Percentiles rank a stretch among this genome's conserved stretches.
phyloP scores from a whole-genome alignment of 2,888 invertebrate species.

The Nomada hirtipes region DNA sequence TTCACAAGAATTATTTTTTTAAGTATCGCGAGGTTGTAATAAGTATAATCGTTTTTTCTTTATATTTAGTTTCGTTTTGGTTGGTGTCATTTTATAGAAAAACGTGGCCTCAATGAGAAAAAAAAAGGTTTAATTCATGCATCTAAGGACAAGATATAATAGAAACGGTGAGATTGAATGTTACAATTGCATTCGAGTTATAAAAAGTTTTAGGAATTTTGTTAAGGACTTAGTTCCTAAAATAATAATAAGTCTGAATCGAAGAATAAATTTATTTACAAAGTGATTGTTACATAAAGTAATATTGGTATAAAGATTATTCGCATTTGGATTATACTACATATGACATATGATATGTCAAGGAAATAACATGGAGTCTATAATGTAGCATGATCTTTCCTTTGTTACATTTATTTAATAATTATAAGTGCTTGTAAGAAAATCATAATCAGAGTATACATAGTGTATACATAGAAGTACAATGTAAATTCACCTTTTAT shows the following conservation, averaged over 20 bases:
- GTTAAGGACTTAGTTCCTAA: constrained; percentile 45
- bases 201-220: constrained; percentile 16
- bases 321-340: constrained; percentile 16
- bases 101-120: constrained; percentile 28
- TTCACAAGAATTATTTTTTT: background rate
- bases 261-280: constrained; percentile 13
- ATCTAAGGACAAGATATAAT: constrained; percentile 1
- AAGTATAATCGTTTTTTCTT: background rate
- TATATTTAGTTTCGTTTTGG: background rate
- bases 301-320: constrained; percentile 12
- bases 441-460: constrained; percentile 37
- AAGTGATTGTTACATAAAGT: constrained; percentile 13
- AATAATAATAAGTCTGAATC: constrained; percentile 43
- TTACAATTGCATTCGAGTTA: constrained; percentile 28
- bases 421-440: constrained; percentile 35
- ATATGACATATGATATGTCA: constrained; percentile 18
- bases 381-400: constrained; percentile 27
- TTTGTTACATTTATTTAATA: constrained; percentile 30
- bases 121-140: constrained; percentile 7
- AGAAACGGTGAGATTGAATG: background rate
- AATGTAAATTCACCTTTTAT: constrained; percentile 53
- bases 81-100: constrained; percentile 12
- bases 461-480: constrained; percentile 36
- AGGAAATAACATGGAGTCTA: constrained; percentile 13
- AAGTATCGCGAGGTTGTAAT: background rate